These are phyloP conservation scores for Hydrolagus colliei DNA, from an alignment of 2,797 vertebrate species.

Conservation along the genomic window DNA sequence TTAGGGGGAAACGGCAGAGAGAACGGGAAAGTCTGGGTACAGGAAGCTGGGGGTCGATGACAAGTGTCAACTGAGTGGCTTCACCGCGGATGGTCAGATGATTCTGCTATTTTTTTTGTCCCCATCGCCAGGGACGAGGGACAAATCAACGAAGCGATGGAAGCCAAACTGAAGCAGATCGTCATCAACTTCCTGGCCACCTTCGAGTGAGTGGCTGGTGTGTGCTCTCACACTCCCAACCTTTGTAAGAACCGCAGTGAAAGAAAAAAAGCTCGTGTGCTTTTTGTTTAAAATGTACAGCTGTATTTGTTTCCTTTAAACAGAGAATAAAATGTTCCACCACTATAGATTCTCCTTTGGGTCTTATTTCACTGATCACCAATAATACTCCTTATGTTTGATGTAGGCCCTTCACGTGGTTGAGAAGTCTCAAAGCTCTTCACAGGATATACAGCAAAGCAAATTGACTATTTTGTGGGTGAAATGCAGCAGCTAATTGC, in stretches of 20 bases:
- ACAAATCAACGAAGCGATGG: slow-evolving; percentile 77
- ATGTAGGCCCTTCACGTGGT: no score
- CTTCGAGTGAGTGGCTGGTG: slow-evolving; percentile 53
- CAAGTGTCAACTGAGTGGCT: no score
- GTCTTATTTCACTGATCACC: no score
- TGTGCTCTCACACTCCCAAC: slow-evolving; percentile 51
- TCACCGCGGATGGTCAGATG: no score
- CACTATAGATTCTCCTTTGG: not conserved
- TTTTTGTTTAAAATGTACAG: slow-evolving; percentile 70
- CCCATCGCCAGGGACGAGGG: slow-evolving; percentile 67
- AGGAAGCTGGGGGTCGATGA: no score
- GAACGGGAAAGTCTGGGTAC: no score
- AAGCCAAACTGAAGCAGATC: slow-evolving; percentile 83
- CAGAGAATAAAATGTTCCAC: slow-evolving; percentile 72
- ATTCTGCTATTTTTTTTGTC: slow-evolving; percentile 12
- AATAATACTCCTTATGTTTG: no score
- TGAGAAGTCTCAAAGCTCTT: no score
- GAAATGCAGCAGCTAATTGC: no score
- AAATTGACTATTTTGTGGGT: no score
- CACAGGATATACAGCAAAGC: no score
- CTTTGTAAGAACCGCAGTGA: slow-evolving; percentile 56
- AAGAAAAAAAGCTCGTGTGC: slow-evolving; percentile 56
- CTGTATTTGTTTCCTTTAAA: slow-evolving; percentile 46
- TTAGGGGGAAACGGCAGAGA: no score
- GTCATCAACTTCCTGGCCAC: slow-evolving; percentile 77